Base-by-base conservation (phyloP, 2,113 vertebrate genomes). In the Chauna torquata region DNA sequence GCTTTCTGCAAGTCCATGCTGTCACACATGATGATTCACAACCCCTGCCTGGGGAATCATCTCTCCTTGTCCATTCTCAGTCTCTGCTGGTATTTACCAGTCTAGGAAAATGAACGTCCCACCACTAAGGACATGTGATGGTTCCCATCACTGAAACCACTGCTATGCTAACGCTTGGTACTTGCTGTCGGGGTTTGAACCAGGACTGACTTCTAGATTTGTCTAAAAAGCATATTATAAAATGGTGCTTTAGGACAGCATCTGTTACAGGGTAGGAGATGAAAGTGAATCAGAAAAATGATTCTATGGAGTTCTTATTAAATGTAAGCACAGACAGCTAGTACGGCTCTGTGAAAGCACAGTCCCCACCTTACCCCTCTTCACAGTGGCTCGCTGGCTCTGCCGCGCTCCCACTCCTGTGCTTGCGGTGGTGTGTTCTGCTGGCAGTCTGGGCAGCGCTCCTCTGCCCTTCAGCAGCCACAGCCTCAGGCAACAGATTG, bases 361-460 rank as follows among this genome's bases (percentile, higher is more conserved):
- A 16, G 38, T 42, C 24, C 77, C 45, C 58, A 24, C 57, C 38
- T 52, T 6, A 19, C 8, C 50, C 32, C 74, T 70, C 42, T 32
- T 11, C 3, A 2, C 1, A 20, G 50, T 12, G 62, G 11, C 28
- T 40, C 1, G 14, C 64, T 18, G 76, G 52, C 36, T 24, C 23
- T 1, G 3, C 32, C 76, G 10, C 3, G 1, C 80, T 11, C 2
- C 2, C 17, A 22, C 45, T 64, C 20, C 24, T 3, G 2, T 0
- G 27, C 61, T n/a, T 7, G n/a, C 4, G 2, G 22, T 16, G 47
- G 47, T 57, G 6, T 14, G 6, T 65, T 22, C 25, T 16, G 71
- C 68, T n/a, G 81, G 80, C 88, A 88, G 80, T 2, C 69, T 11
- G 52, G 88, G 92, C 69, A 49, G 64, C 64, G 38, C 68, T 76